phyloP scores from a whole-genome alignment of 2,888 invertebrate genomes.

The Melikaiella ostensackeni region DNA sequence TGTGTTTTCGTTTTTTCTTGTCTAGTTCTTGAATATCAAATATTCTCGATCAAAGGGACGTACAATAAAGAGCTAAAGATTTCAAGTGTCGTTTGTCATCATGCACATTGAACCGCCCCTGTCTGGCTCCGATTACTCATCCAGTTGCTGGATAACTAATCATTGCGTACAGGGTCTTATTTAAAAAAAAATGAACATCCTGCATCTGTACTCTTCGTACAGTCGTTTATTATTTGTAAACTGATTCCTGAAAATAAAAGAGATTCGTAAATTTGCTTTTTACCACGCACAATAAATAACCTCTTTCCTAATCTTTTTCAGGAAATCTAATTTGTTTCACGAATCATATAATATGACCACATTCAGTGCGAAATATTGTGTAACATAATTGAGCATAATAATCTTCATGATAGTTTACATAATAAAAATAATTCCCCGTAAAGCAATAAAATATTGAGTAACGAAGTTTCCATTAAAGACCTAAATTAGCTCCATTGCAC shows the following conservation, averaged over 20 bases:
- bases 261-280: conserved; percentile 6
- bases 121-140: conserved; percentile 5
- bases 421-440: conserved; percentile 8
- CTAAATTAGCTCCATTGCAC: background rate
- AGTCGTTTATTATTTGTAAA: background rate
- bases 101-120: conserved; percentile 8
- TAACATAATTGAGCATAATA: conserved; percentile 17
- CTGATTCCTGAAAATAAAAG: background rate
- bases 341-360: conserved; percentile 8
- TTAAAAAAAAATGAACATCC: background rate
- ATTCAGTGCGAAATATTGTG: conserved; percentile 13
- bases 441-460: conserved; percentile 18
- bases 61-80: background rate
- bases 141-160: conserved; percentile 26
- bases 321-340: conserved; percentile 25
- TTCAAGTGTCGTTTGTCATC: background rate
- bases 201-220: background rate
- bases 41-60: background rate
- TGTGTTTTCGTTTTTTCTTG: too few relatives aligned
- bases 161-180: background rate
- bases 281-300: background rate
- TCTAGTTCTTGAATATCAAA: too few relatives aligned
- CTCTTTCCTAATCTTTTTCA: background rate
- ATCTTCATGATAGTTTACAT: background rate
- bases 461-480: conserved; percentile 3